phyloP scores from a whole-genome alignment of 2,113 vertebrate species.

The Sceloporus undulatus region DNA sequence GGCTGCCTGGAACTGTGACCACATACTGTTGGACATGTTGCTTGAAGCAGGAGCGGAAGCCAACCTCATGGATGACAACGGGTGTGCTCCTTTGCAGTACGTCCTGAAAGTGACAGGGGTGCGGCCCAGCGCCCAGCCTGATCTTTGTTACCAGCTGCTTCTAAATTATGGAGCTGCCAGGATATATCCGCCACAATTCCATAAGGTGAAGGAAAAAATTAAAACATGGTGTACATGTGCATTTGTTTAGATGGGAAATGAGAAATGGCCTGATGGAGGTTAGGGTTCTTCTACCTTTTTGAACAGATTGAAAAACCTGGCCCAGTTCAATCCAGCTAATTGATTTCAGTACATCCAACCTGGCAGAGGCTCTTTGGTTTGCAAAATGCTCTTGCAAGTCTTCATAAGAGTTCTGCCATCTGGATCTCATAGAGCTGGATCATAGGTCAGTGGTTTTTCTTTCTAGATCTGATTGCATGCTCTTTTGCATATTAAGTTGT shows the following conservation, averaged over 20 bases:
- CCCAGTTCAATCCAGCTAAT: neutral
- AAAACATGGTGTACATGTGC: neutral
- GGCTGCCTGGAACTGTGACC: conserved; percentile 96
- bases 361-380: neutral
- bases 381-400: conserved; percentile 10
- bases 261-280: neutral
- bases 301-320: neutral
- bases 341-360: neutral
- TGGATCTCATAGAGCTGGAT: neutral
- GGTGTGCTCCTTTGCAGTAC: conserved; percentile 92
- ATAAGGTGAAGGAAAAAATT: conserved; percentile 84
- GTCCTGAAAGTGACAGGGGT: conserved; percentile 90
- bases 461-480: conserved; percentile 12
- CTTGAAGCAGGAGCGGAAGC: conserved; percentile 89
- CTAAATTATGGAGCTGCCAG: conserved; percentile 90
- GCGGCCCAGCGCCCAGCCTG: conserved; percentile 83
- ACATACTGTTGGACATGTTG: conserved; percentile 90
- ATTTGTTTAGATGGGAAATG: neutral
- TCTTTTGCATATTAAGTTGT: neutral
- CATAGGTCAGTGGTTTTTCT: neutral
- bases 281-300: neutral
- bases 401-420: neutral
- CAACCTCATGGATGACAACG: conserved; percentile 92
- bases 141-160: conserved; percentile 92
- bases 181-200: conserved; percentile 94